Conservation (phyloP, 2,888 invertebrate species). For the Autographa gamma region DNA sequence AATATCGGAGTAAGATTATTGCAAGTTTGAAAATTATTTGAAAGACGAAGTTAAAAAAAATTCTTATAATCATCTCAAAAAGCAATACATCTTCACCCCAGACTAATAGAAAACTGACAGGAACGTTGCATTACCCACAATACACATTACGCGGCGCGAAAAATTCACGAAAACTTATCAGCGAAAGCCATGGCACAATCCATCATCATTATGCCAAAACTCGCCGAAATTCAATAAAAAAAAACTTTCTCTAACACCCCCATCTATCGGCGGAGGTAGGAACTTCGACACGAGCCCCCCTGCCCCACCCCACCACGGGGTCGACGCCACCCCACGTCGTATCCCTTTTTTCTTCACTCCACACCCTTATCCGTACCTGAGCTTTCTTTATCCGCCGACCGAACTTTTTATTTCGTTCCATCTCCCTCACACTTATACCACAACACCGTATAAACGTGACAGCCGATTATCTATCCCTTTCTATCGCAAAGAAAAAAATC, state of each 20-base stretch:
- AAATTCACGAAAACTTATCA: conserved; percentile 85
- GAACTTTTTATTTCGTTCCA: conserved; percentile 83
- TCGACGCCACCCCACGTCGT: conserved; percentile 81
- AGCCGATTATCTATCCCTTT: conserved; percentile 68
- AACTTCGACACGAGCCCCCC: conserved; percentile 74
- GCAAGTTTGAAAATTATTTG: neutral
- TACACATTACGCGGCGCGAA: conserved; percentile 81
- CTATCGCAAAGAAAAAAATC: conserved; percentile 84
- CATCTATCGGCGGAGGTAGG: conserved; percentile 83
- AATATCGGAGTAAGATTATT: neutral
- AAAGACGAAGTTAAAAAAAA: neutral
- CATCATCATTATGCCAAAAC: conserved; percentile 88
- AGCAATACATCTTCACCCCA: conserved; percentile 44
- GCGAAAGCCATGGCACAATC: conserved; percentile 85
- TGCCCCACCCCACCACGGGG: conserved; percentile 73
- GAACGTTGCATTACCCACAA: conserved; percentile 72
- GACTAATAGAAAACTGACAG: conserved; percentile 65
- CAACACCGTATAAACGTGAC: conserved; percentile 55
- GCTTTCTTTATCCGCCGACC: conserved; percentile 87
- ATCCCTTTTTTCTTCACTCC: conserved; percentile 88
- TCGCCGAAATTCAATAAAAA: conserved; percentile 87
- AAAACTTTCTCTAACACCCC: conserved; percentile 81
- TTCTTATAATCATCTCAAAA: conserved; percentile 5
- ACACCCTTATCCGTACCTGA: conserved; percentile 88
- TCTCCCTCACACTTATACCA: conserved; percentile 71